A percentile compares a stretch with the other conserved stretches of the same genome.
Conservation (phyloP, 2,797 vertebrate species). For the Crocidura indochinensis region DNA sequence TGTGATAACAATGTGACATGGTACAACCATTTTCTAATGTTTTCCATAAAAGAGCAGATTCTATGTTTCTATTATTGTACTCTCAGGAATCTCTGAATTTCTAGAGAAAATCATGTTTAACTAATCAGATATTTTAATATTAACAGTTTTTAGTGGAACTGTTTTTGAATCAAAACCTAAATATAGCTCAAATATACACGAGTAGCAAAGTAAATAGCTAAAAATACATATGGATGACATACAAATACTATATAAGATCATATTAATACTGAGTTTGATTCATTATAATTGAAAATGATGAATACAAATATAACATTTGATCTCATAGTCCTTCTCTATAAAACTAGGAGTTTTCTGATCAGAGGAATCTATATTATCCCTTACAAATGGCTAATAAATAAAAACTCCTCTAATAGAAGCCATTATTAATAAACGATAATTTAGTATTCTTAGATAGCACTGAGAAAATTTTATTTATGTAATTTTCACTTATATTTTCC, state of each 20-base stretch:
- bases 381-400: background rate
- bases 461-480: background rate
- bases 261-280: constrained; percentile 24
- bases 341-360: background rate
- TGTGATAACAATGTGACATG: background rate
- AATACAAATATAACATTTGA: background rate
- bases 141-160: background rate
- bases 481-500: background rate
- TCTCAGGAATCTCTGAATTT: background rate
- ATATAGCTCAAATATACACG: constrained; percentile 7
- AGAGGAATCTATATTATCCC: background rate
- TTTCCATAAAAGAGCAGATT: background rate
- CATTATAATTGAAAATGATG: background rate
- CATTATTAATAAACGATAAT: constrained; percentile 19
- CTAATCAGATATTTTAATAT: background rate
- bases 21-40: background rate
- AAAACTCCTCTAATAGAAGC: background rate
- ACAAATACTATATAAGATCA: background rate
- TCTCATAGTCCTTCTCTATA: constrained; percentile 4
- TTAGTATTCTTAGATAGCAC: background rate
- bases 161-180: constrained; percentile 16
- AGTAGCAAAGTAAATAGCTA: constrained; percentile 22
- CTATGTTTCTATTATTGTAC: background rate
- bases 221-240: constrained; percentile 32
- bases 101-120: constrained; percentile 34